Percentiles rank a stretch among this genome's conserved stretches.
Conservation (phyloP, 2,797 vertebrate genomes). For the Vultur gryphus region DNA sequence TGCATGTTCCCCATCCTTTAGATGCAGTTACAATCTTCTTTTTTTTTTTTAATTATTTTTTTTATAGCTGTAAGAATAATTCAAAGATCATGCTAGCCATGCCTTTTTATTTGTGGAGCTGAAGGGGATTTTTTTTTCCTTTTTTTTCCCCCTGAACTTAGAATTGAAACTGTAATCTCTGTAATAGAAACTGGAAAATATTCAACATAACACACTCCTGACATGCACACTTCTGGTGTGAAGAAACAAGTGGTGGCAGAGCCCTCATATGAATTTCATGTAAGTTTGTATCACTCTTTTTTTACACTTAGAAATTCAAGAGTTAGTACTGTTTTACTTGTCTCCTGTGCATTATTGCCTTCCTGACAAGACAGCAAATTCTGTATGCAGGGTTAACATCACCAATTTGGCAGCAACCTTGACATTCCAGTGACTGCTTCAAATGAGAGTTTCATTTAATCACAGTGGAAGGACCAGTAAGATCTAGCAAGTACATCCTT, state of each 20-base stretch:
- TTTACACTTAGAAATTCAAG: neutral
- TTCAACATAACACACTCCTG: constrained; percentile 79
- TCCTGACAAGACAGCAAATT: neutral
- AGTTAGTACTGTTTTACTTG: neutral
- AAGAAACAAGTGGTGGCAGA: constrained; percentile 75
- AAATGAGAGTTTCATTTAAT: neutral
- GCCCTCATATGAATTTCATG: neutral
- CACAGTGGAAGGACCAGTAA: neutral
- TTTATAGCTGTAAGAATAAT: constrained; percentile 72
- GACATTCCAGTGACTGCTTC: neutral
- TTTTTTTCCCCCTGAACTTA: constrained; percentile 49
- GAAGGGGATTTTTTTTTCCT: constrained; percentile 69
- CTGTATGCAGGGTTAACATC: neutral
- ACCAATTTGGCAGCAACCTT: neutral
- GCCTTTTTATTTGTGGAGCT: constrained; percentile 81
- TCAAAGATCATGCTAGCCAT: constrained; percentile 78
- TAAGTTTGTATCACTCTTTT: neutral
- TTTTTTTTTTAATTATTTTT: neutral
- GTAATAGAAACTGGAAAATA: constrained; percentile 82
- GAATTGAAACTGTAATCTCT: constrained; percentile 83
- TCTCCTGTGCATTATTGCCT: neutral
- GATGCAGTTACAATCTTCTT: neutral
- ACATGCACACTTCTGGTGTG: constrained; percentile 75
- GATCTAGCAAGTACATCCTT: neutral
- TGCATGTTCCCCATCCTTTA: neutral